Evolutionary conservation across 2,113 vertebrate genomes (phyloP).

Genomic region (Toxotes jaculatrix): DNA sequence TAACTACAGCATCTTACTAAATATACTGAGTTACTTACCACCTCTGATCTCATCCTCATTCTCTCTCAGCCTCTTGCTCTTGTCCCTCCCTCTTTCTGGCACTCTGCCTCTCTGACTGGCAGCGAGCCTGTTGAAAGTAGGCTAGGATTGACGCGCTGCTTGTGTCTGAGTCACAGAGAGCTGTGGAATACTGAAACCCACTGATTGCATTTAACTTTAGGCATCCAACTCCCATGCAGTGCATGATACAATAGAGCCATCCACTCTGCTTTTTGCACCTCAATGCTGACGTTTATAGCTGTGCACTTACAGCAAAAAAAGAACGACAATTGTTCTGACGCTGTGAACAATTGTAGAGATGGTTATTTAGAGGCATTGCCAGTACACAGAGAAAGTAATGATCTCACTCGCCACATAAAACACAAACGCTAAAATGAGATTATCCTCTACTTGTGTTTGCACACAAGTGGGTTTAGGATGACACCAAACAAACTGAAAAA

Average conservation of each 20-base stretch:
- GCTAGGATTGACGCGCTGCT: constrained; percentile 84
- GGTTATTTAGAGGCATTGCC: constrained; percentile 38
- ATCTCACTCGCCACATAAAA: constrained; percentile 1
- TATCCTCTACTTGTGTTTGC: background rate
- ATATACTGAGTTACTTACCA: constrained; percentile 41
- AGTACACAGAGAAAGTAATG: constrained; percentile 8
- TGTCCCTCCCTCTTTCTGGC: constrained; percentile 71
- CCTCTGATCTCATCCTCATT: constrained; percentile 66
- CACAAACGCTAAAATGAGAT: constrained; percentile 14
- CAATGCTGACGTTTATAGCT: constrained; percentile 70
- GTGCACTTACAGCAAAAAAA: constrained; percentile 39
- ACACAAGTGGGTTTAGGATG: background rate
- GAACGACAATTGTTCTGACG: constrained; percentile 44
- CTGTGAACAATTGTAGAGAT: constrained; percentile 27
- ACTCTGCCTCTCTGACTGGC: constrained; percentile 78
- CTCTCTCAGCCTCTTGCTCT: constrained; percentile 57
- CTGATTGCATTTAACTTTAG: constrained; percentile 82
- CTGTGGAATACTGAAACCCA: constrained; percentile 81
- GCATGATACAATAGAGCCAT: constrained; percentile 76
- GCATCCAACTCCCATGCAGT: constrained; percentile 78
- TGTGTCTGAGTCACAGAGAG: constrained; percentile 84
- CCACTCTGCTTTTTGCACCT: constrained; percentile 64
- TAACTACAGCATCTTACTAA: constrained; percentile 17
- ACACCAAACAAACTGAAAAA: background rate
- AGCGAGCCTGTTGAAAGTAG: constrained; percentile 80